Conservation (phyloP, 2,888 invertebrate species). For the Microctonus brassicae region DNA sequence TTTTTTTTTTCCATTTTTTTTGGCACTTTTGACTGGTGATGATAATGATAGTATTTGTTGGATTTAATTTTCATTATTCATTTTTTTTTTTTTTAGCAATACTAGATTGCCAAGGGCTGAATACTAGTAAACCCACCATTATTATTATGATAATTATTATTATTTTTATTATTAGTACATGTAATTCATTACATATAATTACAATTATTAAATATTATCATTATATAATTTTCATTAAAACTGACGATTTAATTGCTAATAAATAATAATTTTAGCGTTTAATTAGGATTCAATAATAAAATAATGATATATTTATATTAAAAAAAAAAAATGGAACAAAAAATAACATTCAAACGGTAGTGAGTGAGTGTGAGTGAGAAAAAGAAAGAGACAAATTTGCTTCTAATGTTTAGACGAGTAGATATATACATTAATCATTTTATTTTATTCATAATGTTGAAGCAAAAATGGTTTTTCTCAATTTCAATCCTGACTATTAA, state of each 20-base stretch:
- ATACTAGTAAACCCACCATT: background rate
- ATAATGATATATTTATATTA: slow-evolving; percentile 61
- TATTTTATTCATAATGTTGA: background rate
- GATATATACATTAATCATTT: background rate
- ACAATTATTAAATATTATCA: background rate
- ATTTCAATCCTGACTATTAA: background rate
- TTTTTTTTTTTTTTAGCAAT: background rate
- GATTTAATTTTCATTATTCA: background rate
- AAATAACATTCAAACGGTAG: slow-evolving; percentile 43
- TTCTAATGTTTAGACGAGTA: background rate
- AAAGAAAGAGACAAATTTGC: slow-evolving; percentile 6
- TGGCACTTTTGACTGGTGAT: background rate
- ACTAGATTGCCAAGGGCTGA: background rate
- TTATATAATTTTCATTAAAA: slow-evolving; percentile 7
- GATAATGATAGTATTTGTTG: background rate
- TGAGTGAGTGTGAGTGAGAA: slow-evolving; percentile 32
- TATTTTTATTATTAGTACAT: background rate
- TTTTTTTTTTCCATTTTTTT: background rate
- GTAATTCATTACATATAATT: background rate
- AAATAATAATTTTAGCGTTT: slow-evolving; percentile 5
- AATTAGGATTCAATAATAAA: slow-evolving; percentile 23
- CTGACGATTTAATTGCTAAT: background rate
- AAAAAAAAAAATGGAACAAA: slow-evolving; percentile 47
- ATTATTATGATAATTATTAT: slow-evolving; percentile 3
- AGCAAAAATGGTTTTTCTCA: background rate